Base-by-base conservation (phyloP, 2,797 vertebrate species). In the Megalops cyprinoides region DNA sequence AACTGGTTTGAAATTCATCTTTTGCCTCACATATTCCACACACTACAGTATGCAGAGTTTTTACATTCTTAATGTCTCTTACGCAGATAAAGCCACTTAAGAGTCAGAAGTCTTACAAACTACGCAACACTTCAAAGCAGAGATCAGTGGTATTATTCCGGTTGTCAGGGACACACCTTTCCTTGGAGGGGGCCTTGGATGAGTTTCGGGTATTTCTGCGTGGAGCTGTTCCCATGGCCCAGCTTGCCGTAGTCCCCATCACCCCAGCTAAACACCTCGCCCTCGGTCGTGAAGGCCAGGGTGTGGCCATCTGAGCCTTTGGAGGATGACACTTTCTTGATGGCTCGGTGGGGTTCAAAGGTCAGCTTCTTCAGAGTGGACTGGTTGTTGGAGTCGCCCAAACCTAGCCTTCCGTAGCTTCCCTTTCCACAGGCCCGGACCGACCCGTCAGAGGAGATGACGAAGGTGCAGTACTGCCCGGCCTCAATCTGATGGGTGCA, bases 301-400 rank as follows among this genome's bases (percentile, higher is more conserved):
- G 95, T 95, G 90, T 95, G 95, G 77, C 95, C 95, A 0, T 95
- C 95, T 0, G 95, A 96, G 79, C 95, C 95, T 82, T 95, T 96
- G 73, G 95, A 96, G 0, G 95, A 96, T 0, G 95, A 95, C 84
- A 95, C 94, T 79, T 95, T 95, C 87, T 94, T 93, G 87, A 95
- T 93, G 83, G 90, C 92, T 6, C 94, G 92, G 74, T 94, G 93
- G 2, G 95, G 95, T 73, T 96, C 95, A n/a, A 96, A 93, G 76
- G 93, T 93, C 82, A 96, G 89, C 85, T 96, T 96, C 89, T 96
- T 96, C 12, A 95, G 93, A 7, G 93, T 93, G 0, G 95, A 95
- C 46, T 96, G 95, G 85, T 96, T 96, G 90, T 96, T 96, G n/a
- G 95, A 96, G 90, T 96, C 95, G 0, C 95, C 95, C 0, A 96